Conservation (phyloP, 2,113 vertebrate species). For the western clawed frog (Xenopus tropicalis) region UCB_Xtro_10.0 CM004445.2:149415501-149416000, state of each 20-base stretch:
- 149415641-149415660: no score
- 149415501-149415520: no score
- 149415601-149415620: no score
- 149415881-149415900: no score
- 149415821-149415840: conserved; percentile 8
- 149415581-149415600: no score
- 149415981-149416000: conserved; percentile 47
- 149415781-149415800: neutral
- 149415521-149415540: no score
- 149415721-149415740: neutral
- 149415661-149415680: no score
- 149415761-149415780: neutral
- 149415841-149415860: conserved; percentile 47
- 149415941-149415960: conserved; percentile 39
- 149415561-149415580: no score
- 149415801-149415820: neutral
- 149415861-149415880: neutral
- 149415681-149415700: no score
- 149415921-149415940: conserved; percentile 27
- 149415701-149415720: neutral
- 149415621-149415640: no score
- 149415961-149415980: conserved; percentile 44
- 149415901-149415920: conserved; percentile 3
- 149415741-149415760: neutral
- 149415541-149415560: no score